Evolutionary conservation across 2,113 vertebrate species (phyloP).

Genomic region (Tetrax tetrax): DNA sequence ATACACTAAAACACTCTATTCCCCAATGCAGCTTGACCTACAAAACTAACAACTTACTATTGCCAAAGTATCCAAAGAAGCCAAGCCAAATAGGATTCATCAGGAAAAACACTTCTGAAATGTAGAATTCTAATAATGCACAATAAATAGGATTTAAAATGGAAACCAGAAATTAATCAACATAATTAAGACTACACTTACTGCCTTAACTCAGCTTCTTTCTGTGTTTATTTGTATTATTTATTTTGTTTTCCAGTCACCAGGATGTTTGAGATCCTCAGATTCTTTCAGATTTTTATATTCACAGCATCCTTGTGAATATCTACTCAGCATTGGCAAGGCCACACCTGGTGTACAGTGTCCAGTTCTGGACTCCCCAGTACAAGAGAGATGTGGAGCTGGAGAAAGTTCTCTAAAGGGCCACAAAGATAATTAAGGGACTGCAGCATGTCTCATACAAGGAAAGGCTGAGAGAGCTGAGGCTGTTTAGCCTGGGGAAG

Average conservation of each 20-base stretch:
- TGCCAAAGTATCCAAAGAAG: background rate
- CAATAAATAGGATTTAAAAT: background rate
- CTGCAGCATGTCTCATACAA: background rate
- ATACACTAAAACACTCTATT: background rate
- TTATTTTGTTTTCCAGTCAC: background rate
- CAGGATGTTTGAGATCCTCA: background rate
- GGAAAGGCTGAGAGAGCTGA: background rate
- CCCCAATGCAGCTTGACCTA: background rate
- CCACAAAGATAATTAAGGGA: background rate
- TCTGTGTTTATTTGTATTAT: background rate
- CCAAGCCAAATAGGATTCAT: background rate
- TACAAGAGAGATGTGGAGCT: background rate
- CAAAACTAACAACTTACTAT: background rate
- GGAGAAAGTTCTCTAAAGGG: background rate
- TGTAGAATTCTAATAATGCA: background rate
- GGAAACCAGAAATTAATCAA: background rate
- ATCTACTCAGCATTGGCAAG: background rate
- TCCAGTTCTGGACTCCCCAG: background rate
- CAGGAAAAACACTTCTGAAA: background rate
- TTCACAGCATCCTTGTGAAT: background rate
- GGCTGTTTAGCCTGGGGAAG: background rate
- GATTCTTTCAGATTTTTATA: background rate
- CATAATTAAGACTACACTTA: background rate
- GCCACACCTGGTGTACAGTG: background rate
- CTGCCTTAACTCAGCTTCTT: background rate